Percentiles rank a stretch among this genome's conserved stretches.
Evolutionary conservation across 2,888 invertebrate genomes (phyloP).

Genomic region (Megastigmus dorsalis): DNA sequence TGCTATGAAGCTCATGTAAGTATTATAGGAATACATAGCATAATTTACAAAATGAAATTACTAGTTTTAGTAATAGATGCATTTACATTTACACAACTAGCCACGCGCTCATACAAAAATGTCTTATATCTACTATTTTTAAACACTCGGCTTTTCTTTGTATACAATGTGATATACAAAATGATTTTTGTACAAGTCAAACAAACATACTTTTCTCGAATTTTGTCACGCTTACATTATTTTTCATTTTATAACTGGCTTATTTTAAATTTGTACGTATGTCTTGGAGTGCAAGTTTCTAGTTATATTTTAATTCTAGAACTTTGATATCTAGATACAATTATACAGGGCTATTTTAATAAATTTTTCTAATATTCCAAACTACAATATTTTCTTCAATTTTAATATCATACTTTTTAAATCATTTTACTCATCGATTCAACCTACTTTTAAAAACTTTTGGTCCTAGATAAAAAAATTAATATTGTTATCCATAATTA

Average conservation of each 20-base stretch:
- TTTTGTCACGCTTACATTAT: constrained; percentile 34
- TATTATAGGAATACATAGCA: constrained; percentile 44
- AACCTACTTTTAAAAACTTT: constrained; percentile 17
- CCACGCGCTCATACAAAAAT: constrained; percentile 48
- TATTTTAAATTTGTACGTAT: constrained; percentile 52
- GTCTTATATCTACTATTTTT: constrained; percentile 40
- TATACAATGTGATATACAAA: constrained; percentile 48
- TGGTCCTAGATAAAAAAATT: constrained; percentile 36
- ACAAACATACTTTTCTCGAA: constrained; percentile 38
- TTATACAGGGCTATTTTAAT: constrained; percentile 35
- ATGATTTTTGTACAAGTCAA: constrained; percentile 47
- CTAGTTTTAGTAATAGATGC: constrained; percentile 35
- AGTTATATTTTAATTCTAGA: constrained; percentile 46
- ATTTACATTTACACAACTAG: constrained; percentile 49
- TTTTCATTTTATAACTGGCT: constrained; percentile 35
- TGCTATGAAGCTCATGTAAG: constrained; percentile 32
- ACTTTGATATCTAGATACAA: constrained; percentile 40
- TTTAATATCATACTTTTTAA: constrained; percentile 15
- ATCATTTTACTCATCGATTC: constrained; percentile 4
- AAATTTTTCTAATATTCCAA: constrained; percentile 21
- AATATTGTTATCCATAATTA: constrained; percentile 22
- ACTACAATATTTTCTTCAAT: constrained; percentile 21
- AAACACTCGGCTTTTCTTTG: constrained; percentile 50
- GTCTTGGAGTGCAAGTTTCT: constrained; percentile 48
- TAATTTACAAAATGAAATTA: constrained; percentile 47